These are phyloP conservation scores for Cheilosia scutellata DNA, from an alignment of 2,888 invertebrate genomes.

Conservation along the genomic window DNA sequence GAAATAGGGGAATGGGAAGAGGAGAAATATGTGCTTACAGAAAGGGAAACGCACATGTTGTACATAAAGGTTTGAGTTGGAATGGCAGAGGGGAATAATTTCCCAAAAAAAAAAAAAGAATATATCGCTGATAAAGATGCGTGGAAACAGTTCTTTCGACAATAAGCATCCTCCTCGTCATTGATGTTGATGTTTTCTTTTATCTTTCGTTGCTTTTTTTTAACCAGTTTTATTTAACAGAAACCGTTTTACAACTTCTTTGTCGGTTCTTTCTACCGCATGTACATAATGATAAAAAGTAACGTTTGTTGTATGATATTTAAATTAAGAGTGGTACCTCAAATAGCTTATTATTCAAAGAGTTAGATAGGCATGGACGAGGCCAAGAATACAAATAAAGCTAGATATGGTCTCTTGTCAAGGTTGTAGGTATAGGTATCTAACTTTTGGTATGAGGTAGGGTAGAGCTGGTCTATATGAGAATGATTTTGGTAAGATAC, in stretches of 20 bases:
- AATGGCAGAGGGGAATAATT: constrained; percentile 60
- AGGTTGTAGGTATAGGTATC: constrained; percentile 48
- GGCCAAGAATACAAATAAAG: constrained; percentile 37
- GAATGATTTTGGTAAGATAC: constrained; percentile 42
- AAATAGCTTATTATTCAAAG: constrained; percentile 49
- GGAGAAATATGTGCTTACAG: constrained; percentile 2
- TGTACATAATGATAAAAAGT: constrained; percentile 14
- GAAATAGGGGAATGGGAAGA: constrained; percentile 32
- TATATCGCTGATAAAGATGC: constrained; percentile 2
- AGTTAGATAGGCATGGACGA: constrained; percentile 39
- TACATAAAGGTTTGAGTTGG: constrained; percentile 15
- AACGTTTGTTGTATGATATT: background rate
- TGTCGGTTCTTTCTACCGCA: constrained; percentile 11
- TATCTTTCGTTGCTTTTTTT: constrained; percentile 7
- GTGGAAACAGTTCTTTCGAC: background rate
- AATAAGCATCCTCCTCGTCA: background rate
- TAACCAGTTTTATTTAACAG: background rate
- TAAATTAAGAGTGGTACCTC: constrained; percentile 24
- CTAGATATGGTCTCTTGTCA: constrained; percentile 46
- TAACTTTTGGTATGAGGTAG: constrained; percentile 60
- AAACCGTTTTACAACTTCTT: constrained; percentile 14
- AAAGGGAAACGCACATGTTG: constrained; percentile 17
- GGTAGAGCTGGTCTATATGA: constrained; percentile 31
- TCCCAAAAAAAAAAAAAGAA: constrained; percentile 39
- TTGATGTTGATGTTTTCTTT: background rate